phyloP scores from a whole-genome alignment of 1,140 invertebrate genomes.

The Forficula auricularia region DNA sequence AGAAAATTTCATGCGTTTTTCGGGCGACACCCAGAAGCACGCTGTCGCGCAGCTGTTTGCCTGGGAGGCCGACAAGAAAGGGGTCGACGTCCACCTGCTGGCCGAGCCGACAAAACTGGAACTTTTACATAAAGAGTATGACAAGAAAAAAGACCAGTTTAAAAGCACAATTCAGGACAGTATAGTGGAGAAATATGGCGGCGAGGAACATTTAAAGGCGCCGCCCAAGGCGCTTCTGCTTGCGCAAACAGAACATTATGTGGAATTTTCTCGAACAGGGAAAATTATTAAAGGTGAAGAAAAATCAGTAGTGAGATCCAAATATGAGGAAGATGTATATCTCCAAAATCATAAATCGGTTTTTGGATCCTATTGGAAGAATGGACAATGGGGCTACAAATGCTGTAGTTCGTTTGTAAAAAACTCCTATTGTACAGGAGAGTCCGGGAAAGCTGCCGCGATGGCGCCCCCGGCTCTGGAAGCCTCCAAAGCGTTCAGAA shows the following conservation, averaged over 20 bases:
- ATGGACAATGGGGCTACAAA: slow-evolving; percentile 85
- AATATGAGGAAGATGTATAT: slow-evolving; percentile 89
- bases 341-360: slow-evolving; percentile 85
- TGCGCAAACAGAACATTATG: slow-evolving; percentile 90
- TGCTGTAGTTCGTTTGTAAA: slow-evolving; percentile 89
- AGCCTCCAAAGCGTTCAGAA: slow-evolving; percentile 5
- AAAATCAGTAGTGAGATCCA: slow-evolving; percentile 64
- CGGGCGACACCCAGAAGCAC: slow-evolving; percentile 82
- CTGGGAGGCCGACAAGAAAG: slow-evolving; percentile 89
- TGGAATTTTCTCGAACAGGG: slow-evolving; percentile 88
- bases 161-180: slow-evolving; percentile 56
- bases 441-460: slow-evolving; percentile 41
- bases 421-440: slow-evolving; percentile 76
- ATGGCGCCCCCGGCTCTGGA: slow-evolving; percentile 2
- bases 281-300: slow-evolving; percentile 75
- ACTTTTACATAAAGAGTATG: slow-evolving; percentile 74
- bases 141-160: slow-evolving; percentile 71
- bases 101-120: slow-evolving; percentile 97
- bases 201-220: slow-evolving; percentile 74
- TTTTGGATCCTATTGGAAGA: slow-evolving; percentile 90
- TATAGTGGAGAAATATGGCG: slow-evolving; percentile 79
- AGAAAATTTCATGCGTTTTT: slow-evolving; percentile 88
- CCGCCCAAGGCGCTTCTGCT: slow-evolving; percentile 72
- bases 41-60: slow-evolving; percentile 89
- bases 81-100: slow-evolving; percentile 87